Conservation (phyloP, 2,113 vertebrate species). For the Varanus komodoensis region DNA sequence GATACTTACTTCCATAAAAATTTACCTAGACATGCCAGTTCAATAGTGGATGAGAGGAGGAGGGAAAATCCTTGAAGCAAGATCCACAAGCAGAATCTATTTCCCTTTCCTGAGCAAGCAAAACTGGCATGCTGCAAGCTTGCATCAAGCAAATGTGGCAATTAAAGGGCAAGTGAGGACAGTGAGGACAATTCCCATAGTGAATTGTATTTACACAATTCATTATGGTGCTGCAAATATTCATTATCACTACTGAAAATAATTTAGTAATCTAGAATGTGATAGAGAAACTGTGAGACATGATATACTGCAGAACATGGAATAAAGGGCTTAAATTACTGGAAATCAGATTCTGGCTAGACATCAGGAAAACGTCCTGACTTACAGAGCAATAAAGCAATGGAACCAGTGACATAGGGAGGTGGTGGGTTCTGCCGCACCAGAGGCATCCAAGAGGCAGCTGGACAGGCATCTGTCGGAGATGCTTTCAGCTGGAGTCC, state of each 20-base stretch:
- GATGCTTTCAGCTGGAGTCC: no score
- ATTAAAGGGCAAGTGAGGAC: neutral
- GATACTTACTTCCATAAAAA: neutral
- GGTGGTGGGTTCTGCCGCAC: no score
- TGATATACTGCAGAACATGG: neutral
- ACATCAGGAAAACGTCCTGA: no score
- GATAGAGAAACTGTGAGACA: neutral
- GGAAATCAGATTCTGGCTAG: no score
- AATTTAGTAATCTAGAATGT: neutral
- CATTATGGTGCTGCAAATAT: no score
- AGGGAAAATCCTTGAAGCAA: neutral
- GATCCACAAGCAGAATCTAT: neutral
- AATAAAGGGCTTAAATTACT: no score
- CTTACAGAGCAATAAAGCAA: no score
- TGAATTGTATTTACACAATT: neutral
- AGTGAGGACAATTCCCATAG: neutral
- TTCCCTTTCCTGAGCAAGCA: neutral
- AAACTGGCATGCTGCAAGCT: neutral
- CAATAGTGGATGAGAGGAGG: neutral
- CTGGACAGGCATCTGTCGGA: no score
- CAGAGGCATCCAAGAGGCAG: no score
- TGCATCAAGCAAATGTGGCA: neutral
- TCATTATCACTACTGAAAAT: neutral
- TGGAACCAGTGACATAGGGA: no score
- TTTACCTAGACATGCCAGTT: neutral